Base-by-base conservation (phyloP, 2,888 invertebrate genomes). In the Acanthosoma haemorrhoidale region DNA sequence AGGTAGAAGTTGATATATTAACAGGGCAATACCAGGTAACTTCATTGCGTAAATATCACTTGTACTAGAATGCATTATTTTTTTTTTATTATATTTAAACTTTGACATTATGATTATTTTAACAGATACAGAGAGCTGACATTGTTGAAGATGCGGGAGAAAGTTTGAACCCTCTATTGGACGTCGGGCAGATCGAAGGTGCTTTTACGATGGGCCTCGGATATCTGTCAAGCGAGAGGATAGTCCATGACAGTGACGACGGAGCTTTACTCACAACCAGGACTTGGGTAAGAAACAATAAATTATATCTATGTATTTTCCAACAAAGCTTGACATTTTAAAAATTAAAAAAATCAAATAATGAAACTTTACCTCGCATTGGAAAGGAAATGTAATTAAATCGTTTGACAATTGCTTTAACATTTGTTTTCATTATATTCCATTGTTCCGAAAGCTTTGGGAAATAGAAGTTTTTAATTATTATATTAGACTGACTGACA, bases 151-250 rank as follows among this genome's bases (percentile, higher is more conserved):
- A 91, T 77, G 84, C 85, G 13, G 91, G 91, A 5, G 83, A 86
- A 74, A 89, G 88, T 78, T 79, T 91, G 72, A 90, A 84, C 80
- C 90, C 90, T 11, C 80, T 84, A 76, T 83, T 91, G 60, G 91
- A 91, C 78, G 80, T 91, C 67, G 90, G 87, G 4, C 91, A 92
- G 81, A 86, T 78, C 8, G 78, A 78, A 75, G 82, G 83, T 3
- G 80, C 80, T 2, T 82, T 82, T 74, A 76, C 83, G 2, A 84
- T 84, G 84, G 84, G 84, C 0, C 73, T 83, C 8, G 94, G 94
- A 2, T 90, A 88, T 76, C 91, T 87, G 85, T 88, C 90, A 0
- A 84, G 84, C 0, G 93, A 94, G 77, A 86, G 89, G 74, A 77
- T 89, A 21, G 79, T 87, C 0, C 88, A 85, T 71, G 86, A 89